phyloP scores from a whole-genome alignment of 1,140 invertebrate genomes.

The Teleogryllus occipitalis region DNA sequence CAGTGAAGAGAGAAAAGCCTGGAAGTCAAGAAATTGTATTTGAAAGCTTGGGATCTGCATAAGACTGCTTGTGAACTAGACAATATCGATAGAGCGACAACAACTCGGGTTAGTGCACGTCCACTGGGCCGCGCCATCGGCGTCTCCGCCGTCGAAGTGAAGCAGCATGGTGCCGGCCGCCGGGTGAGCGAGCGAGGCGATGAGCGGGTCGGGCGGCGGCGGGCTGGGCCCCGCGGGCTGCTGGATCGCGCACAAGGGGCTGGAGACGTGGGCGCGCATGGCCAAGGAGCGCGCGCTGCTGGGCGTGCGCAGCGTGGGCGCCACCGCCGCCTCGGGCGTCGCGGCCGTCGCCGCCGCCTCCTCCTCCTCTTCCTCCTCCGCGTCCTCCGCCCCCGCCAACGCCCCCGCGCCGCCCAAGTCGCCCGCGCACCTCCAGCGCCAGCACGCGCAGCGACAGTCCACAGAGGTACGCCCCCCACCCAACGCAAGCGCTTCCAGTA shows the following conservation, averaged over 20 bases:
- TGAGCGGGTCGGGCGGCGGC: slow-evolving; percentile 27
- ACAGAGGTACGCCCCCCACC: neutral
- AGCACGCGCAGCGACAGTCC: slow-evolving; percentile 36
- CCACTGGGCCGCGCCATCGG: too few relatives aligned
- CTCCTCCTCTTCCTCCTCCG: neutral
- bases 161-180: neutral
- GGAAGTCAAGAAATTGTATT: too few relatives aligned
- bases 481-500: too few relatives aligned
- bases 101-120: too few relatives aligned
- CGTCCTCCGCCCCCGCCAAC: slow-evolving; percentile 10
- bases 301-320: too few relatives aligned
- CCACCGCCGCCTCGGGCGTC: neutral
- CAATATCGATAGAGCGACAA: too few relatives aligned
- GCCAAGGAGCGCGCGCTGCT: slow-evolving; percentile 48
- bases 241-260: slow-evolving; percentile 58
- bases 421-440: slow-evolving; percentile 32
- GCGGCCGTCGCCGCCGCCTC: slow-evolving; percentile 9
- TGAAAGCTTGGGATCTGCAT: too few relatives aligned
- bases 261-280: slow-evolving; percentile 60
- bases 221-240: slow-evolving; percentile 56
- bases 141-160: neutral
- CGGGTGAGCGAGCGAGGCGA: neutral
- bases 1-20: too few relatives aligned
- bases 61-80: too few relatives aligned
- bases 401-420: slow-evolving; percentile 24